Base-by-base conservation (phyloP, 2,888 invertebrate genomes). In the Apamea monoglypha region DNA sequence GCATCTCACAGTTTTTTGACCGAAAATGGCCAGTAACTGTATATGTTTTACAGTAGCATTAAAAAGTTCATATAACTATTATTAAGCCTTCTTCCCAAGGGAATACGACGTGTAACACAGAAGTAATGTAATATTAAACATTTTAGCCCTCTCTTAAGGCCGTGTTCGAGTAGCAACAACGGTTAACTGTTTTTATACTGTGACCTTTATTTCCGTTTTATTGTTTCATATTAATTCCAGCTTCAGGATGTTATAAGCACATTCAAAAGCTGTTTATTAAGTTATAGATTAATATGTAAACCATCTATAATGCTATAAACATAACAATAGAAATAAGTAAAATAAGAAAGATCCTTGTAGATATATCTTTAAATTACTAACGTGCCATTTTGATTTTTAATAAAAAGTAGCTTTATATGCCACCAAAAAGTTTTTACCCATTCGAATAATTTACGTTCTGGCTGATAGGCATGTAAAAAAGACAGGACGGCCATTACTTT, bases 51-150 rank as follows among this genome's bases (percentile, higher is more conserved):
- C 4, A 1, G 5, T 56, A 25, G 5, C 16, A 40, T 12, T 16
- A 32, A 74, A 73, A 59, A 81, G 64, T 36, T 72, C 50, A 3
- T 14, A 40, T n/a, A n/a, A 50, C 25, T 18, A 32, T 50, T 47
- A 44, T n/a, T 53, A 1, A n/a, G 5, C 4, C 16, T 67, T 77
- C 56, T 21, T 12, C n/a, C 4, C 2, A 4, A 44, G 5, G 25
- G 47, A 68, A 12, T 14, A n/a, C 36, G 12, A 36, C 3, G 69
- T 21, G 44, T 40, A 67, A 18, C 4, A 5, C n/a, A 25, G 10
- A 25, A 25, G 16, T 50, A 64, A 64, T 12, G 12, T 63, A 32
- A 21, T 64, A 66, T 8, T 44, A n/a, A n/a, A n/a, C 6, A 25
- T 56, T 44, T 75, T 44, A 32, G 32, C 25, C 32, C 16, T 44